A percentile compares a stretch with the other conserved stretches of the same genome.
Conservation (phyloP, 2,113 vertebrate species). For the Corvus cornix region DNA sequence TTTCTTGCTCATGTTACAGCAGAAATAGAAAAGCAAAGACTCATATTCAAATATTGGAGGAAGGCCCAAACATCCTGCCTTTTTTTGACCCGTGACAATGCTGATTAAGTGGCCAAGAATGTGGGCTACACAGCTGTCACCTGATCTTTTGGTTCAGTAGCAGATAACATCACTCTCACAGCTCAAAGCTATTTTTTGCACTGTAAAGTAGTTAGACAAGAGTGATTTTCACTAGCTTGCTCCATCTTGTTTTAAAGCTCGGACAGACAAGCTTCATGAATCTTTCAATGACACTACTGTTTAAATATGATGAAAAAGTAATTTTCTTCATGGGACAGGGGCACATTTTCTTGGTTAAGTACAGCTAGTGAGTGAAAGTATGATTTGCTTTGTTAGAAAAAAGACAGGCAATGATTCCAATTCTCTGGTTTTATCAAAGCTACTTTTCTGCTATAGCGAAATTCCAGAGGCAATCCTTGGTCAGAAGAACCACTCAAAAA, state of each 20-base stretch:
- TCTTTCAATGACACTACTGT: background rate
- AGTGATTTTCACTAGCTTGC: background rate
- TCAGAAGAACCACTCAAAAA: background rate
- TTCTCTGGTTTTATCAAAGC: background rate
- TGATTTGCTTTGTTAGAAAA: background rate
- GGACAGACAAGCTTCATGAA: background rate
- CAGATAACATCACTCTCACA: background rate
- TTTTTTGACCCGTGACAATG: slow-evolving; percentile 42
- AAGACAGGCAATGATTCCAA: background rate
- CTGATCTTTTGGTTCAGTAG: slow-evolving; percentile 20
- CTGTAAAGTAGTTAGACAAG: background rate
- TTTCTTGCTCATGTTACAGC: slow-evolving; percentile 29
- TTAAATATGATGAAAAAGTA: background rate
- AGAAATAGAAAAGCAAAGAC: slow-evolving; percentile 38
- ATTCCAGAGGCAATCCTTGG: background rate
- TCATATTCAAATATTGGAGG: background rate
- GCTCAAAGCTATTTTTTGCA: slow-evolving; percentile 14
- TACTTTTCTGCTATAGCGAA: background rate
- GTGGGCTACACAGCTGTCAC: background rate
- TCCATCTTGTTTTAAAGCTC: background rate
- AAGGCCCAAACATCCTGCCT: background rate
- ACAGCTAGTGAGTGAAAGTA: background rate
- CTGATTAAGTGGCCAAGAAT: slow-evolving; percentile 23
- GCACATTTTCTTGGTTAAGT: background rate
- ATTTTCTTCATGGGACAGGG: background rate